A percentile compares a stretch with the other conserved stretches of the same genome.
Conservation (phyloP, 2,888 invertebrate genomes). For the Drosophila tripunctata region DNA sequence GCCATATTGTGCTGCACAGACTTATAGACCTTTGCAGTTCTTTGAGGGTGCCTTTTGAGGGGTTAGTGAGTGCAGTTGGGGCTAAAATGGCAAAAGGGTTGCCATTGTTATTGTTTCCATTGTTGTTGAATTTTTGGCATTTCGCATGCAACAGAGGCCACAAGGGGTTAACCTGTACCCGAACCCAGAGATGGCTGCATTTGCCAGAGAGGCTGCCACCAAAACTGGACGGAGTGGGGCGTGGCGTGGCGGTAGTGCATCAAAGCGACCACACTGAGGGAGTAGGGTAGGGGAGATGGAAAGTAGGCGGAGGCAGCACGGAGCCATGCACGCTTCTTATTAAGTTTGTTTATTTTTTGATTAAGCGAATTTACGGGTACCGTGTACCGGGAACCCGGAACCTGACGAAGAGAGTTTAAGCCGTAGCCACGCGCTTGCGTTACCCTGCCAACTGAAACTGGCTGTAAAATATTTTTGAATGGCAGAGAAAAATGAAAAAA, state of each 20-base stretch:
- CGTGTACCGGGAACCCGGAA: constrained; percentile 16
- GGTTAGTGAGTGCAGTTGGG: constrained; percentile 25
- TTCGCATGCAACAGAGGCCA: constrained; percentile 43
- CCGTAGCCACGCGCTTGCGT: constrained; percentile 36
- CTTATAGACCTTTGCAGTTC: constrained; percentile 2
- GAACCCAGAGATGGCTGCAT: constrained; percentile 21
- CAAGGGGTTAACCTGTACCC: constrained; percentile 10
- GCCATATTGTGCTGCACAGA: neutral
- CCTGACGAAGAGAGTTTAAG: constrained; percentile 10
- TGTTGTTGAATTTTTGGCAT: constrained; percentile 46
- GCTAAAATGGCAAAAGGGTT: constrained; percentile 18
- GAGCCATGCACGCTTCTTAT: constrained; percentile 54
- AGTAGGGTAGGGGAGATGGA: neutral
- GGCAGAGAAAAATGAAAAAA: constrained; percentile 1
- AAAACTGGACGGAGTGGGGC: neutral
- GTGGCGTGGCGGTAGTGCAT: constrained; percentile 41
- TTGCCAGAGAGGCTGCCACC: neutral
- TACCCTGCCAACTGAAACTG: constrained; percentile 27
- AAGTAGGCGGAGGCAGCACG: constrained; percentile 1
- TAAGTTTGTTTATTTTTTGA: constrained; percentile 74
- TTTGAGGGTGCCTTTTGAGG: neutral
- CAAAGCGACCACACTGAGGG: constrained; percentile 42
- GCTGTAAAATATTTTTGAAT: constrained; percentile 30
- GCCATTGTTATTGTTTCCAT: constrained; percentile 23
- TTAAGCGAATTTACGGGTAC: constrained; percentile 67